Evolutionary conservation across 2,888 invertebrate species (phyloP).

Genomic region (Latheticus oryzae): DNA sequence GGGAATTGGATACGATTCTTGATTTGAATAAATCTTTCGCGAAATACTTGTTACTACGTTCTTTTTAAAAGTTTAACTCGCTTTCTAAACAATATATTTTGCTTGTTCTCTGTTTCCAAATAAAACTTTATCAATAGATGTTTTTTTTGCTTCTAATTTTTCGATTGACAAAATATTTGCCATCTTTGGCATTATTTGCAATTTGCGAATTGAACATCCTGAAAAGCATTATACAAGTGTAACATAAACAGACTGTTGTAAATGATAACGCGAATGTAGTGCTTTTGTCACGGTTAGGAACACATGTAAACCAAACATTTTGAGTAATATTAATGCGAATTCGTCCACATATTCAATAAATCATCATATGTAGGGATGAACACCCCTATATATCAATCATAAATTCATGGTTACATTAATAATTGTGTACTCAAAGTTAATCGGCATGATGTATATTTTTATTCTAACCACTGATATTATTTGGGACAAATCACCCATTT

Average conservation of each 20-base stretch:
- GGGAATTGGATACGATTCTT: slow-evolving; percentile 37
- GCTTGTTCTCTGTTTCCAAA: slow-evolving; percentile 47
- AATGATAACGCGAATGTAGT: slow-evolving; percentile 41
- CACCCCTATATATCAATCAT: slow-evolving; percentile 45
- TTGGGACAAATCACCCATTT: slow-evolving; percentile 32
- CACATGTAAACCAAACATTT: slow-evolving; percentile 44
- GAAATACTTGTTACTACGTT: slow-evolving; percentile 39
- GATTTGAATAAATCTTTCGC: slow-evolving; percentile 46
- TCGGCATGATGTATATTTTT: slow-evolving; percentile 42
- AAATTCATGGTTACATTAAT: slow-evolving; percentile 42
- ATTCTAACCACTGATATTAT: slow-evolving; percentile 40
- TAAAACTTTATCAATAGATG: slow-evolving; percentile 50
- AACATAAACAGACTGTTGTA: slow-evolving; percentile 29
- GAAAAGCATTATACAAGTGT: slow-evolving; percentile 12
- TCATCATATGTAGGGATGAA: slow-evolving; percentile 43
- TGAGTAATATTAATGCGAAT: slow-evolving; percentile 44
- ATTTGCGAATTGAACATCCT: slow-evolving; percentile 8
- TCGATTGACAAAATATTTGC: too few relatives aligned
- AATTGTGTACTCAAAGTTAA: slow-evolving; percentile 44
- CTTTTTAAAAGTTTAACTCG: slow-evolving; percentile 41
- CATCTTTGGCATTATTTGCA: too few relatives aligned
- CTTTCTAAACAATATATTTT: slow-evolving; percentile 42
- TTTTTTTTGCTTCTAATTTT: too few relatives aligned
- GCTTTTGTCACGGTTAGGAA: slow-evolving; percentile 37
- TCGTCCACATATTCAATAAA: slow-evolving; percentile 44